Conservation (phyloP, 35 echinoderm and acorn worm species). For the Eucidaris tribuloides region DNA sequence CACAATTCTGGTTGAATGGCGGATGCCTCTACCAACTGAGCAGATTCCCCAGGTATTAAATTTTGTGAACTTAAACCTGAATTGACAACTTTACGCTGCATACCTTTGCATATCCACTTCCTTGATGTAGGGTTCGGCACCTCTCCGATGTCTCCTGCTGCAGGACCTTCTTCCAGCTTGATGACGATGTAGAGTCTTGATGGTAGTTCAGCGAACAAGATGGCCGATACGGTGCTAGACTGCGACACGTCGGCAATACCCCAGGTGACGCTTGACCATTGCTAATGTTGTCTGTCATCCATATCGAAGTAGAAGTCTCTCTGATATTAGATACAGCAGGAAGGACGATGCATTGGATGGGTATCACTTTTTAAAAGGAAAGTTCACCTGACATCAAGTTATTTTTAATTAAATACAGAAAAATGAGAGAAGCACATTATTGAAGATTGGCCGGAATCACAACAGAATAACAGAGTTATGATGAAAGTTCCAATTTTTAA, state of each 20-base stretch:
- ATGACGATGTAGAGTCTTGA: conserved; percentile 83
- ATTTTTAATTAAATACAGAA: too few relatives aligned
- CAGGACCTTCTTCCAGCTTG: conserved; percentile 86
- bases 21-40: too few relatives aligned
- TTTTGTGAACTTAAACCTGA: background rate
- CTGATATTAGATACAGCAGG: too few relatives aligned
- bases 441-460: too few relatives aligned
- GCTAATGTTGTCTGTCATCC: conserved; percentile 64
- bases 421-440: too few relatives aligned
- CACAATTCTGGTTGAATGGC: too few relatives aligned
- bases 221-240: conserved; percentile 54
- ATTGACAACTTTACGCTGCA: background rate
- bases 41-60: background rate
- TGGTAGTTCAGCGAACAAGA: conserved; percentile 96
- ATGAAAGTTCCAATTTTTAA: too few relatives aligned
- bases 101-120: conserved; percentile 82
- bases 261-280: conserved; percentile 75
- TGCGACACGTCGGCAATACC: conserved; percentile 75
- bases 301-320: conserved; percentile 98
- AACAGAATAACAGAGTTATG: too few relatives aligned
- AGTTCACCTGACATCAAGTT: too few relatives aligned
- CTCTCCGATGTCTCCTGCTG: conserved; percentile 78
- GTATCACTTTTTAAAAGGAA: too few relatives aligned
- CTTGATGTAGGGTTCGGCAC: conserved; percentile 91
- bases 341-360: too few relatives aligned